A percentile compares a stretch with the other conserved stretches of the same genome.
Evolutionary conservation across 2,888 invertebrate species (phyloP).

Genomic region (Pyralis farinalis): DNA sequence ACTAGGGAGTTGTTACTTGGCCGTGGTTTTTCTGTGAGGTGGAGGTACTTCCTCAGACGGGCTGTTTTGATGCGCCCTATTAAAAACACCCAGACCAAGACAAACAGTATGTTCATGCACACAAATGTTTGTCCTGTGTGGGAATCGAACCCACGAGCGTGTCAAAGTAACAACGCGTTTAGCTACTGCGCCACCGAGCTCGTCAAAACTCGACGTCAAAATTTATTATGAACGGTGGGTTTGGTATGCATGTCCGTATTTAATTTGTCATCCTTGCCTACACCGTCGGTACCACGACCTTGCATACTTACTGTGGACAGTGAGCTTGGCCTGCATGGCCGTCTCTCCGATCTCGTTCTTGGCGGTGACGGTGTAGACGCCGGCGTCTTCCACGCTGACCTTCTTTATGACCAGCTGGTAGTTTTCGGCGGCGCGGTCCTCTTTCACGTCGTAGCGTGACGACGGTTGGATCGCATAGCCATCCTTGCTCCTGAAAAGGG

Average conservation of each 20-base stretch:
- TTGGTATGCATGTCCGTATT: constrained; percentile 85
- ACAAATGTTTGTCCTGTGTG: no score
- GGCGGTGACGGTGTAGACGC: constrained; percentile 89
- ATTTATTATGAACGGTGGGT: constrained; percentile 87
- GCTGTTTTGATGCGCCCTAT: no score
- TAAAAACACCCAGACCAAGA: no score
- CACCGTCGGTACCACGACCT: constrained; percentile 82
- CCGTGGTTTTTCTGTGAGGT: no score
- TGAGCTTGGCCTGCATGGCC: constrained; percentile 84
- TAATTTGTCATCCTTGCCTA: constrained; percentile 89
- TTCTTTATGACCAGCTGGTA: constrained; percentile 87
- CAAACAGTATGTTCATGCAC: no score
- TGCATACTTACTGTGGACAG: constrained; percentile 86
- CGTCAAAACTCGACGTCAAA: no score
- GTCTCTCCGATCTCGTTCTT: constrained; percentile 89
- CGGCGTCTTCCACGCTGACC: constrained; percentile 86
- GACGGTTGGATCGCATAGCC: constrained; percentile 82
- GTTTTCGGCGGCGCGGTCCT: constrained; percentile 82
- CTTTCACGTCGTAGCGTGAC: constrained; percentile 79
- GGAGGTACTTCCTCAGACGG: no score
- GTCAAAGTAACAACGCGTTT: no score
- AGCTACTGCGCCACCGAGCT: no score
- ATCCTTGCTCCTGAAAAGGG: constrained; percentile 82
- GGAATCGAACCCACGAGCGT: no score
- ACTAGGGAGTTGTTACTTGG: no score